Conservation (phyloP, 2,797 vertebrate species). For the Remorina albescens region DNA sequence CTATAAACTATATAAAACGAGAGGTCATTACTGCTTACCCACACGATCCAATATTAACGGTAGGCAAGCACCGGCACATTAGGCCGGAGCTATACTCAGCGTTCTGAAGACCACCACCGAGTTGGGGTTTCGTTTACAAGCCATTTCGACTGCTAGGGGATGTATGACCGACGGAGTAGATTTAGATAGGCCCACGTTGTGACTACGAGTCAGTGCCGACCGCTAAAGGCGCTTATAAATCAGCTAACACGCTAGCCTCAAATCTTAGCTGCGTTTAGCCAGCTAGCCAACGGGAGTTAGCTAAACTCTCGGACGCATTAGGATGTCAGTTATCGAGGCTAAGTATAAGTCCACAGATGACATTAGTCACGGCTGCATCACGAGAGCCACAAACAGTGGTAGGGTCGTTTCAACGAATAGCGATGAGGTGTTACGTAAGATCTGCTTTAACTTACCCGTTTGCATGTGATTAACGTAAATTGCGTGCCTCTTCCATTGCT, state of each 20-base stretch:
- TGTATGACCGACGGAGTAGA: not conserved
- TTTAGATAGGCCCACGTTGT: not conserved
- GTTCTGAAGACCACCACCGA: not conserved
- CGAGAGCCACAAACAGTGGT: not conserved
- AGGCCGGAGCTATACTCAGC: conserved; percentile 62
- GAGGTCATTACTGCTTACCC: conserved; percentile 68
- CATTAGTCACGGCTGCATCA: not conserved
- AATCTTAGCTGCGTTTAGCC: conserved; percentile 48
- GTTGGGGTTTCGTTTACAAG: accelerated
- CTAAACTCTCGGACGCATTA: not conserved
- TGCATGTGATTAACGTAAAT: conserved; percentile 4
- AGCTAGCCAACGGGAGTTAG: conserved; percentile 29
- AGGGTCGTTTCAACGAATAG: conserved; percentile 1
- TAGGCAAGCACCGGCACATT: conserved; percentile 69
- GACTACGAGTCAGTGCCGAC: conserved; percentile 3
- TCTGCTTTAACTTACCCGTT: conserved; percentile 2
- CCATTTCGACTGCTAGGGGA: not conserved
- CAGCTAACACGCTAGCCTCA: conserved; percentile 52
- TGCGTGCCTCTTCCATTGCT: not conserved
- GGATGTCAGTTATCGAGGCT: not conserved
- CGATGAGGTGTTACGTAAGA: conserved; percentile 1
- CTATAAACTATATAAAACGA: conserved; percentile 29
- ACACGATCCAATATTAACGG: conserved; percentile 53
- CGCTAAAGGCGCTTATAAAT: conserved; percentile 45
- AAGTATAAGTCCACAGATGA: not conserved